Evolutionary conservation across 92 coral and sea anemone genomes (phyloP), one percentile per base, ranked within the genome.

Genomic region (Parazoanthus darwini): DNA sequence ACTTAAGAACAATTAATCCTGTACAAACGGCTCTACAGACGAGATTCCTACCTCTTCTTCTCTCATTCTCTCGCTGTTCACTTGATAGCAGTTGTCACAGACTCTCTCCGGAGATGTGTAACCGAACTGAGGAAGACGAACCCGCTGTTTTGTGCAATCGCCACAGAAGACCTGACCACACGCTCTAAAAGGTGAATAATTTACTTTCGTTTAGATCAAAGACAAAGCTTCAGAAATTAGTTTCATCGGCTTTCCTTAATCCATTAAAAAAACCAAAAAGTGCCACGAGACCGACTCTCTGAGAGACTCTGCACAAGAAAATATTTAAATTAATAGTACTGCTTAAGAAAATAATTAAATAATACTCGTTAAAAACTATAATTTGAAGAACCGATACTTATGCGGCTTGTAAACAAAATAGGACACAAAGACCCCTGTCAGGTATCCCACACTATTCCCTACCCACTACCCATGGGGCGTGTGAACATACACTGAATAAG

Each of bases 91-190:
- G 76, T 92, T 90, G 66, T 97, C 99, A 26, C 99, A 97, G 16
- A 97, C 99, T 76, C 99, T 89, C 88, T 97, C 98, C 67, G 95
- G 97, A 39, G 91, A 92, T 26, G 91, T 91, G 90, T 97, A 97
- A 39, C 99, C 99, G 59, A 95, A 90, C 95, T 92, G 96, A 36
- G 93, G 94, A 20, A 97, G 92, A 39, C 85, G 89, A 15, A 92
- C 81, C 58, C 93, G 89, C 86, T 97, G 99, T 65, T 92, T 95
- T 11, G 99, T 82, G 79, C 99, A 97, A 66, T 97, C 98, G 26
- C 98, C 92, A 66, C 99, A 97, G 83, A 95, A 97, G n/a, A 97
- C 96, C 77, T 95, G 99, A 44, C 99, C 99, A 86, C 99, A 97
- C 5, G 99, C 99, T 81, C 99, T 95, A 85, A 23, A 77, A 76